Conservation (phyloP, 2,113 vertebrate genomes). For the Coturnix japonica region DNA sequence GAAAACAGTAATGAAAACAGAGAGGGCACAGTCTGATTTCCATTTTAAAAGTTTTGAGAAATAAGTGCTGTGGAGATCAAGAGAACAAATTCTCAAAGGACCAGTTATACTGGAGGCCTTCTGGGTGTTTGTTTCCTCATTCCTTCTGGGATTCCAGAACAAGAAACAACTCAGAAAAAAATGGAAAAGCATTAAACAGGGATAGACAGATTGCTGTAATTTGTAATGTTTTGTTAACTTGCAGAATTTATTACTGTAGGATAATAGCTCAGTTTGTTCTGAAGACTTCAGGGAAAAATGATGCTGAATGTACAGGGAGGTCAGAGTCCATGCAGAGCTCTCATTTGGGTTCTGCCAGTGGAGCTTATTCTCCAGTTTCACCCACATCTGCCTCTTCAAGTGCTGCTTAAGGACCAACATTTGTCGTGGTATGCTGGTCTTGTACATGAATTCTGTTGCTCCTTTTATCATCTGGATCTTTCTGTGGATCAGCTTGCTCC, state of each 20-base stretch:
- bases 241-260: constrained; percentile 4
- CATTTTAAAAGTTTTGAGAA: not conserved
- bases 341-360: not conserved
- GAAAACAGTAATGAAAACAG: not conserved
- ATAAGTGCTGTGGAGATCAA: constrained; percentile 31
- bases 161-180: not conserved
- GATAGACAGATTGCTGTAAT: constrained; percentile 40
- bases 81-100: constrained; percentile 46
- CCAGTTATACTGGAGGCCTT: constrained; percentile 2
- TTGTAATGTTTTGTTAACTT: constrained; percentile 56
- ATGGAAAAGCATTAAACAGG: not conserved
- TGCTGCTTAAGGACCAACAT: not conserved
- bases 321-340: not conserved
- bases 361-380: not conserved
- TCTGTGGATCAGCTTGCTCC: not conserved
- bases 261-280: not conserved
- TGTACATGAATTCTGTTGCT: not conserved
- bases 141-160: constrained; percentile 8
- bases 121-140: constrained; percentile 32
- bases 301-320: not conserved
- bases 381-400: not conserved
- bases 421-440: not conserved
- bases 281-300: not conserved
- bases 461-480: not conserved
- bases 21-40: not conserved